Base-by-base conservation (phyloP, 2,888 invertebrate genomes). In the Campaea margaritaria region DNA sequence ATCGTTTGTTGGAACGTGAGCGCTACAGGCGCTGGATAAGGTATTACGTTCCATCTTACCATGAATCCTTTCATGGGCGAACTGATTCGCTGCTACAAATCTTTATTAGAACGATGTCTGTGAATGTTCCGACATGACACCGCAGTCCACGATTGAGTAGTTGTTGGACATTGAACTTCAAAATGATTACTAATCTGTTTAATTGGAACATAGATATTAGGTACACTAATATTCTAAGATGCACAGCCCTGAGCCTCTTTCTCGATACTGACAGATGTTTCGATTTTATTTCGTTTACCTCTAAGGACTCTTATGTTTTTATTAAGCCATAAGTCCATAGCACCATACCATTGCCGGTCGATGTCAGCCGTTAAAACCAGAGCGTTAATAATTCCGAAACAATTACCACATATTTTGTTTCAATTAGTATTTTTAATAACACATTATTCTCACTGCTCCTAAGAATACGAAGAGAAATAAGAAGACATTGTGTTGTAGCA, bases 401-500 rank as follows among this genome's bases (percentile, higher is more conserved):
- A 50, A 15, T 31, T 38, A 31, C 14, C 31, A 21, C 21, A 51
- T 42, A 14, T 8, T n/a, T 28, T 14, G 15, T 43, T 15, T 43
- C 28, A 41, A 41, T 38, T 34, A 15, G 21, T 43, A 51, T 53
- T 57, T n/a, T 46, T 57, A 61, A 66, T 61, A 61, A 57, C 58
- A 36, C 49, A 51, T 52, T 49, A 59, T 64, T 65, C 12, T 38
- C 44, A 13, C 14, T 27, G 47, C 41, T 41, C 7, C 11, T 9
- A 41, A 21, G 16, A 49, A 7, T 34, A 49, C 66, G 21, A 53
- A 68, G 67, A 67, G 67, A 71, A 76, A 73, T 67, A 68, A 75
- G 66, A 64, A 65, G 58, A 58, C 61, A 58, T 68, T 61, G 66
- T 64, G 69, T 69, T 65, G 69, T 69, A 70, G 61, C 57, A 66